phyloP scores from a whole-genome alignment of 92 coral and sea anemone species.

The Metridium senile region DNA sequence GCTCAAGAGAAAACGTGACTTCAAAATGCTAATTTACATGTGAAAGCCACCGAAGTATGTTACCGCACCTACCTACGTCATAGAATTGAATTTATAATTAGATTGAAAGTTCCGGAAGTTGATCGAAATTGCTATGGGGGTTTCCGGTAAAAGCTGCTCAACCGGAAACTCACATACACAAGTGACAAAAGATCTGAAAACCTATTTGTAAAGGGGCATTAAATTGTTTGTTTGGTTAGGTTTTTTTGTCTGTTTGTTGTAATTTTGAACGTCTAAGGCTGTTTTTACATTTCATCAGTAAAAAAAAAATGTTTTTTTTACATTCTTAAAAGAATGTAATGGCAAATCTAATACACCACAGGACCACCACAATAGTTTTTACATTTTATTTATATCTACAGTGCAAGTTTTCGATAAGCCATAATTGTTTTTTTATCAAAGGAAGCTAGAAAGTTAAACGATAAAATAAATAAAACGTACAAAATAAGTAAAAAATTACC shows the following conservation, averaged over 20 bases:
- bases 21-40: constrained; percentile 4
- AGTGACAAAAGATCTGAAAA: not conserved
- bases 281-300: too few relatives aligned
- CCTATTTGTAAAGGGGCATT: not conserved
- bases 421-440: too few relatives aligned
- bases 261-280: not conserved
- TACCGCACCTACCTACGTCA: constrained; percentile 39
- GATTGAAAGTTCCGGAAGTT: constrained; percentile 29
- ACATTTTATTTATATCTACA: too few relatives aligned
- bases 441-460: too few relatives aligned
- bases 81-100: constrained; percentile 25
- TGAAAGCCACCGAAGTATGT: constrained; percentile 19
- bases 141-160: constrained; percentile 13
- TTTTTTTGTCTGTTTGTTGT: not conserved
- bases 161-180: constrained; percentile 15
- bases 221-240: not conserved
- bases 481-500: too few relatives aligned
- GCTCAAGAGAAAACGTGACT: constrained; percentile 32
- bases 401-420: too few relatives aligned
- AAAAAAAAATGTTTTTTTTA: too few relatives aligned
- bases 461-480: too few relatives aligned
- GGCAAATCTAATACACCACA: too few relatives aligned
- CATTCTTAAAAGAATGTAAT: too few relatives aligned
- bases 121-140: constrained; percentile 1
- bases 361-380: too few relatives aligned